Conservation (phyloP, 2,888 invertebrate species). For the Lymantria monacha region DNA sequence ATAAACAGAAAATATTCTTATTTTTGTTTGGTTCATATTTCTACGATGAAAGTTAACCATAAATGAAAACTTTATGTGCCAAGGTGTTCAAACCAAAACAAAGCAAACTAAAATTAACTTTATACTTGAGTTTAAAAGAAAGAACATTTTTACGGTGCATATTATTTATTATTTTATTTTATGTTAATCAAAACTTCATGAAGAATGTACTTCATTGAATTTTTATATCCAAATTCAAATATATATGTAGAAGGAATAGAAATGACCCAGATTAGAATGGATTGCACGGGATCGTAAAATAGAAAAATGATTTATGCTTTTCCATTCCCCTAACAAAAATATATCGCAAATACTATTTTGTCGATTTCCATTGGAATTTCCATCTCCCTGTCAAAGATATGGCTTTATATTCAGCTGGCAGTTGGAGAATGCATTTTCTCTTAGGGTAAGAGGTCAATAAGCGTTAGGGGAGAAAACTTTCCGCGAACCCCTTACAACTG, state of each 20-base stretch:
- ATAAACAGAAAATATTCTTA: too few relatives aligned
- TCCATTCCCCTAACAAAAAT: slow-evolving; percentile 37
- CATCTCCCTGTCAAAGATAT: slow-evolving; percentile 45
- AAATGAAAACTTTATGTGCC: too few relatives aligned
- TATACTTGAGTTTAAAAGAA: too few relatives aligned
- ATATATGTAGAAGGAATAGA: slow-evolving; percentile 11
- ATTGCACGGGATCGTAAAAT: neutral
- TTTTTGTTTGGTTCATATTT: too few relatives aligned
- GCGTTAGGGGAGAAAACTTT: slow-evolving; percentile 59
- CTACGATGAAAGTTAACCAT: too few relatives aligned
- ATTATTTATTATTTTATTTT: neutral
- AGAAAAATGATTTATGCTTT: slow-evolving; percentile 32
- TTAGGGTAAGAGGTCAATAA: slow-evolving; percentile 66
- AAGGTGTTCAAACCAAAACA: too few relatives aligned
- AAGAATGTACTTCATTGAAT: slow-evolving; percentile 3
- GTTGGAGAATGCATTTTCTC: slow-evolving; percentile 61
- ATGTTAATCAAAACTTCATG: slow-evolving; percentile 1
- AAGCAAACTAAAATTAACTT: too few relatives aligned
- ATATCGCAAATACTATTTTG: slow-evolving; percentile 48
- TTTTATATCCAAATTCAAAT: slow-evolving; percentile 4
- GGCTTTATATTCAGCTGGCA: slow-evolving; percentile 45
- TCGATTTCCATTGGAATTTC: slow-evolving; percentile 56
- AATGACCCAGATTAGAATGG: slow-evolving; percentile 15
- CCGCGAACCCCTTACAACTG: slow-evolving; percentile 62
- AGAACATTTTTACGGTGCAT: too few relatives aligned